These are phyloP conservation scores for Pseudachorutes palmiensis DNA, from an alignment of 1,140 invertebrate genomes.

Conservation along the genomic window DNA sequence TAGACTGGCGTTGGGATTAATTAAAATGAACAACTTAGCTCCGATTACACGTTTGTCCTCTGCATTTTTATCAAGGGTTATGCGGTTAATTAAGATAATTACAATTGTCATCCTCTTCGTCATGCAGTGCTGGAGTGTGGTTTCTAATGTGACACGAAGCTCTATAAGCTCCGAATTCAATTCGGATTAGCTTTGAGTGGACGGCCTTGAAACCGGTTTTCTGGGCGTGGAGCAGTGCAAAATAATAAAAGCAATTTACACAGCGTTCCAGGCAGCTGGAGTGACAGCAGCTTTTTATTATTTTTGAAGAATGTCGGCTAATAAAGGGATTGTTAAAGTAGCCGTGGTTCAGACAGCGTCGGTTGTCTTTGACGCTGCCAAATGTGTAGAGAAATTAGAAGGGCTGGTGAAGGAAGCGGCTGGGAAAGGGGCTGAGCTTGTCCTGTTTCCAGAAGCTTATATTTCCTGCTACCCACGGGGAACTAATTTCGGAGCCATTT, in stretches of 20 bases:
- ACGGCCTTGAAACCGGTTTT: background rate
- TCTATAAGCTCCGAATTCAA: background rate
- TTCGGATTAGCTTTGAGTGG: background rate
- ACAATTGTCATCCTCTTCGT: too few species aligned
- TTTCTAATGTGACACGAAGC: background rate
- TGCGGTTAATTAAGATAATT: background rate
- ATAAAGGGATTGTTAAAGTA: background rate
- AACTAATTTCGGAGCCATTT: constrained; percentile 18
- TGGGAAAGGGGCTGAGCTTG: constrained; percentile 19
- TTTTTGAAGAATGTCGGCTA: background rate
- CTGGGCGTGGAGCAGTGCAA: background rate
- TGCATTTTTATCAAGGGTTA: background rate
- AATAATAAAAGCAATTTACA: too few species aligned
- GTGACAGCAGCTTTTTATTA: too few species aligned
- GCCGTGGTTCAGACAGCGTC: constrained; percentile 24
- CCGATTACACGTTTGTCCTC: background rate
- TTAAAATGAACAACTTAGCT: background rate
- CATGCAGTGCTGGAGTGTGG: too few species aligned
- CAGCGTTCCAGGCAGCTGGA: too few species aligned
- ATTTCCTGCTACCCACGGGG: constrained; percentile 27
- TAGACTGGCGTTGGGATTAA: background rate
- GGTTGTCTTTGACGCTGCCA: constrained; percentile 14
- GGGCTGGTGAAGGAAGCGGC: constrained; percentile 11
- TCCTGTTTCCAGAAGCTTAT: constrained; percentile 30
- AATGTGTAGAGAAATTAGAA: constrained; percentile 21